Percentiles rank a stretch among this genome's conserved stretches.
These are phyloP conservation scores for Caenorhabditis uteleia DNA, from an alignment of 2,888 invertebrate species.

Conservation along the genomic window DNA sequence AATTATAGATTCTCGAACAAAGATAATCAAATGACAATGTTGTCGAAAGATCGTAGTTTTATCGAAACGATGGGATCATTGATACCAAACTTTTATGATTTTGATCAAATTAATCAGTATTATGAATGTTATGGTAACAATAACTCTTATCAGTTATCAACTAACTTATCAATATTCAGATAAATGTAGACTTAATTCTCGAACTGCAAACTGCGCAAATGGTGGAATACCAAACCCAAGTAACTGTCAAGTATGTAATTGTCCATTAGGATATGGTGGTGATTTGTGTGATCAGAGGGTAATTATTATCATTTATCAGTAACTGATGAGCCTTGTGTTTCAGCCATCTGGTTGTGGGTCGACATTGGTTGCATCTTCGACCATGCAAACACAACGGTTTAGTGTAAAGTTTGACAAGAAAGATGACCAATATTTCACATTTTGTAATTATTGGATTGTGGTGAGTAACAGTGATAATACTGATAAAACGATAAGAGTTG, in stretches of 20 bases:
- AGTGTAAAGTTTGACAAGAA: slow-evolving; percentile 26
- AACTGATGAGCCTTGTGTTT: neutral
- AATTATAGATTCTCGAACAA: slow-evolving; percentile 31
- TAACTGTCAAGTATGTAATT: slow-evolving; percentile 38
- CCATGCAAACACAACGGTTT: slow-evolving; percentile 30
- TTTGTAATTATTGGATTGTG: slow-evolving; percentile 35
- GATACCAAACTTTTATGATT: slow-evolving; percentile 43
- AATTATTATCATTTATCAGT: neutral
- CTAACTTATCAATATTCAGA: neutral
- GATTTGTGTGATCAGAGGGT: slow-evolving; percentile 41
- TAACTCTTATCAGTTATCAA: neutral
- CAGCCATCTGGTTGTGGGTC: slow-evolving; percentile 37
- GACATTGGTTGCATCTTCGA: slow-evolving; percentile 14
- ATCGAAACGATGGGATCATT: slow-evolving; percentile 42
- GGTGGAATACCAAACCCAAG: slow-evolving; percentile 46
- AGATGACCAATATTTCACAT: slow-evolving; percentile 34
- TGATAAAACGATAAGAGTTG: neutral
- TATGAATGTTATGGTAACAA: slow-evolving; percentile 26
- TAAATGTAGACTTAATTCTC: neutral
- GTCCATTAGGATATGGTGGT: slow-evolving; percentile 45
- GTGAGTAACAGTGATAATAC: neutral
- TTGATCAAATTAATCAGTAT: slow-evolving; percentile 42
- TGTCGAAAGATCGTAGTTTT: slow-evolving; percentile 27
- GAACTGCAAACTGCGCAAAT: slow-evolving; percentile 31
- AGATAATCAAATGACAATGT: slow-evolving; percentile 34